A percentile compares a stretch with the other conserved stretches of the same genome.
phyloP scores from a whole-genome alignment of 2,113 vertebrate species.

The Myotis davidii region DNA sequence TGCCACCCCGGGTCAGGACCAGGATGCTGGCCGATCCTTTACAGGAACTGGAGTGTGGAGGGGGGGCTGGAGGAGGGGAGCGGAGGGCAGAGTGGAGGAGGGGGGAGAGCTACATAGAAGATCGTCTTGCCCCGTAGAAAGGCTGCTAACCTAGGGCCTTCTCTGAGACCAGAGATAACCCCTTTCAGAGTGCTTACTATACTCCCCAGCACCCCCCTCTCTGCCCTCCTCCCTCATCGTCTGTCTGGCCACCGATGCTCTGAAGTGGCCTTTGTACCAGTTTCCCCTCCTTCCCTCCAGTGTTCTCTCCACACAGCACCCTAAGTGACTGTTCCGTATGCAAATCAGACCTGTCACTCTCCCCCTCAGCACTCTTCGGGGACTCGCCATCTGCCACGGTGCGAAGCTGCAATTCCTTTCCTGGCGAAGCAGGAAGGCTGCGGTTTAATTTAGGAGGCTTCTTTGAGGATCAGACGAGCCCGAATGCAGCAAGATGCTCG shows the following conservation, averaged over 20 bases:
- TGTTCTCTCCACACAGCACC: not conserved
- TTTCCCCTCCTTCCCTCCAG: not conserved
- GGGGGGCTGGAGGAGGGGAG: not conserved
- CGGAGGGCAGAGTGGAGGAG: too few species aligned
- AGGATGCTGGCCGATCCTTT: not conserved
- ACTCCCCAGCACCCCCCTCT: too few species aligned
- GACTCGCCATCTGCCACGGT: constrained; percentile 7
- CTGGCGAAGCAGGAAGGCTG: not conserved
- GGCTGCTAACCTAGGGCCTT: not conserved
- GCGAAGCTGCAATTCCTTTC: not conserved
- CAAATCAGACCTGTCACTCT: constrained; percentile 30
- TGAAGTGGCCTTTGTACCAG: not conserved
- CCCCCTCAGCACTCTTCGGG: constrained; percentile 38
- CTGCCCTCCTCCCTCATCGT: not conserved
- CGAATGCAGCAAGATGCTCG: not conserved
- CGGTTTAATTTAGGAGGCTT: not conserved
- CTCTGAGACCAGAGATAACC: not conserved
- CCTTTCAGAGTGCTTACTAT: not conserved
- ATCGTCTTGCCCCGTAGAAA: not conserved
- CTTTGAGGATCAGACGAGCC: not conserved
- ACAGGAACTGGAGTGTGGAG: not conserved
- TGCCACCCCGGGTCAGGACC: too few species aligned
- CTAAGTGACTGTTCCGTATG: not conserved
- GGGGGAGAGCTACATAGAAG: not conserved
- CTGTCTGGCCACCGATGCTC: not conserved